Percentiles rank a stretch among this genome's conserved stretches.
Conservation (phyloP, 2,797 vertebrate species). For the Diplodus puntazzo region DNA sequence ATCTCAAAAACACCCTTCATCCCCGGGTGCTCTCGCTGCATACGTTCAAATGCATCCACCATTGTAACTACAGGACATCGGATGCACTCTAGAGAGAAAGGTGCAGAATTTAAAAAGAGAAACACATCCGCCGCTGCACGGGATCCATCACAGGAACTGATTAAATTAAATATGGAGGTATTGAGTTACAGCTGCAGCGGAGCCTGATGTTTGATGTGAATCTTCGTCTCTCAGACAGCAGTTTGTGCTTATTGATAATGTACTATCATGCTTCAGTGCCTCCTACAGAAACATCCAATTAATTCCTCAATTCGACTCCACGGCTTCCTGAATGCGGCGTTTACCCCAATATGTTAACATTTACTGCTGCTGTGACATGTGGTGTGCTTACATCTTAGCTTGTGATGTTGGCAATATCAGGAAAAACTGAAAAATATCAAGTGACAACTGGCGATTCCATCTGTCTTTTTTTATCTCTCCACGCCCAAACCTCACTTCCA, state of each 20-base stretch:
- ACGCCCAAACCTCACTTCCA: slow-evolving; percentile 29
- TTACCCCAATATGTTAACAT: slow-evolving; percentile 35
- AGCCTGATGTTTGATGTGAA: slow-evolving; percentile 41
- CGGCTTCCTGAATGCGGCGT: slow-evolving; percentile 17
- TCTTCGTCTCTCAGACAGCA: slow-evolving; percentile 33
- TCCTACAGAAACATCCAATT: slow-evolving; percentile 55
- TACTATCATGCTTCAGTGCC: slow-evolving; percentile 39
- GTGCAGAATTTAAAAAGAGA: slow-evolving; percentile 27
- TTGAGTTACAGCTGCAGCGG: slow-evolving; percentile 51
- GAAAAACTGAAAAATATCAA: slow-evolving; percentile 9
- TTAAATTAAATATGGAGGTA: slow-evolving; percentile 39
- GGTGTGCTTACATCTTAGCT: slow-evolving; percentile 37
- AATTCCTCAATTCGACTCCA: slow-evolving; percentile 37
- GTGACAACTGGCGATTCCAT: slow-evolving; percentile 7
- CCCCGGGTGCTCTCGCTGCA: slow-evolving; percentile 28
- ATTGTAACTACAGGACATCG: slow-evolving; percentile 23
- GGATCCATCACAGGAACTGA: slow-evolving; percentile 25
- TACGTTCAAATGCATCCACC: slow-evolving; percentile 20
- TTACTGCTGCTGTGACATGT: slow-evolving; percentile 28
- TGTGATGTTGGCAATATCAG: slow-evolving; percentile 11
- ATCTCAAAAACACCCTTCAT: slow-evolving; percentile 36
- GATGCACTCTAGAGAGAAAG: slow-evolving; percentile 14
- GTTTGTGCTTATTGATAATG: slow-evolving; percentile 51
- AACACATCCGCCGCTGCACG: slow-evolving; percentile 14
- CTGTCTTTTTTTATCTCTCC: slow-evolving; percentile 26